Conservation (phyloP, 92 coral and sea anemone genomes). For the Phenganax subtilis region DNA sequence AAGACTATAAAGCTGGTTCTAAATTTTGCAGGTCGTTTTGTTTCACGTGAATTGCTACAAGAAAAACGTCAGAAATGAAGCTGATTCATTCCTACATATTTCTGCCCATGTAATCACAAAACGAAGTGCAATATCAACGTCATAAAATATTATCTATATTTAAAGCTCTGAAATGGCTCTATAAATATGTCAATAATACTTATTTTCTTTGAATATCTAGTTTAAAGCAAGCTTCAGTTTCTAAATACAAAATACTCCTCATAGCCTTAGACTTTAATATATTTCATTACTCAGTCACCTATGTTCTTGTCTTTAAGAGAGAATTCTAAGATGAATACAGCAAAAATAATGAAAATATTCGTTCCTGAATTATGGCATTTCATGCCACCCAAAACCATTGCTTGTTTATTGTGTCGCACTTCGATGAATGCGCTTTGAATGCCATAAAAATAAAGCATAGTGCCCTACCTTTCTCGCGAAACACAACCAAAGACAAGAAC, state of each 20-base stretch:
- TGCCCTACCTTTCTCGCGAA: slow-evolving; percentile 15
- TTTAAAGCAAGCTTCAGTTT: not conserved
- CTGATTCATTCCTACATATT: not conserved
- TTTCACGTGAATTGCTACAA: not conserved
- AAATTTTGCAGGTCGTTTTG: slow-evolving; percentile 13
- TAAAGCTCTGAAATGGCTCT: slow-evolving; percentile 12
- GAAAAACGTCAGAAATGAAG: not conserved
- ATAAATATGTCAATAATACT: slow-evolving; percentile 4
- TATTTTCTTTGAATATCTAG: not conserved
- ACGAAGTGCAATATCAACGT: not conserved
- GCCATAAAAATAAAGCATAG: not conserved
- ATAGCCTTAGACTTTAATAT: not conserved
- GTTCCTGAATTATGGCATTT: not conserved
- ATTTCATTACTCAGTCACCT: not conserved
- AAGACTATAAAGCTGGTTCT: not conserved
- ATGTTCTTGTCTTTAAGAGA: not conserved
- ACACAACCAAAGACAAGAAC: slow-evolving; percentile 12
- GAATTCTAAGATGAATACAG: not conserved
- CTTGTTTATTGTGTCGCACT: slow-evolving; percentile 16
- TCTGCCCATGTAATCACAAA: not conserved
- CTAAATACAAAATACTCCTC: not conserved
- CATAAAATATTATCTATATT: not conserved
- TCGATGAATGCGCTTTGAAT: not conserved
- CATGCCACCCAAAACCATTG: slow-evolving; percentile 4
- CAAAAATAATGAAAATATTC: not conserved